Evolutionary conservation across 2,113 vertebrate species (phyloP), one percentile per base, ranked within the genome.

Genomic region (Cardinalis cardinalis): DNA sequence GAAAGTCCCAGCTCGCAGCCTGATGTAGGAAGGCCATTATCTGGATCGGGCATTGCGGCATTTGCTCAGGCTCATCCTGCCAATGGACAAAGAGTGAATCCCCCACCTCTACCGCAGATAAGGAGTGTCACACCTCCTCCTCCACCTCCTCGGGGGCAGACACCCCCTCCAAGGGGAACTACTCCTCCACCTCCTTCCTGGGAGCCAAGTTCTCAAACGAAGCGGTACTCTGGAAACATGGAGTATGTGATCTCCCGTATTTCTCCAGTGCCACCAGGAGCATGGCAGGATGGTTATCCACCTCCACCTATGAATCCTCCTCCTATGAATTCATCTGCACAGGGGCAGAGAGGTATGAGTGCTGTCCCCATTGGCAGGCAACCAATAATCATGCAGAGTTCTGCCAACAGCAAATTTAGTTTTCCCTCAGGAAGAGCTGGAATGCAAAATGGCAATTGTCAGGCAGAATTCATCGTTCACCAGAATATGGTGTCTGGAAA

Each of bases 331-430:
- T 80, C 97, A 68, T 90, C 98, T 20, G 55, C 97, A 7, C 99
- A 98, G 94, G 98, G 97, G 77, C 99, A 99, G 95, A 98, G 99
- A 78, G 98, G 98, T 21, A 98, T 99, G 69, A 99, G 97, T 77
- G 97, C 99, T 21, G 98, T 98, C 73, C 98, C 99, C 15, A 92
- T 99, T 94, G 98, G 98, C 81, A 98, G 99, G 80, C 99, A 99
- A 82, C 99, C 99, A 41, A 99, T 99, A 94, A 99, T 99, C 95
- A 99, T 99, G 99, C 99, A 99, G 95, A 98, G 96, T 84, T 97
- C 98, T 40, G 97, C 97, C 34, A 98, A 97, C 25, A 99, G 94
- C 92, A 99, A 99, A 91, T 99, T 98, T 87, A 98, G 88, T 91
- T 99, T 98, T 93, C 97, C 99, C 8, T 85, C 98, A 10, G 97